Base-by-base conservation (phyloP, 2,888 invertebrate species). In the Tolmerus cingulatus region DNA sequence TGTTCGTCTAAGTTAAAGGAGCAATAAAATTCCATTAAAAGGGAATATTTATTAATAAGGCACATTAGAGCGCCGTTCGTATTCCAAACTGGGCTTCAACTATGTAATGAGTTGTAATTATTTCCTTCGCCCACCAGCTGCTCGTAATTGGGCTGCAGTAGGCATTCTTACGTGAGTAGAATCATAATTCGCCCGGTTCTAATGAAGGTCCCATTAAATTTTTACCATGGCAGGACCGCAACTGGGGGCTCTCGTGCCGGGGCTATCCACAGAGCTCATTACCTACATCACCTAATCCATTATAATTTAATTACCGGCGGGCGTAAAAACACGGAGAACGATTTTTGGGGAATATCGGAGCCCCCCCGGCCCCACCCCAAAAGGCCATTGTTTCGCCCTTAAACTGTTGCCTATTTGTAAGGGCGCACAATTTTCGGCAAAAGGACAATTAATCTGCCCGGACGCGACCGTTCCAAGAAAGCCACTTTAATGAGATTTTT, bases 401-500 rank as follows among this genome's bases (percentile, higher is more conserved):
- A 43, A 79, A 79, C 34, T 81, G 81, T 51, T 55, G 81, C 30
- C 81, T 81, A 51, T 81, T 81, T 81, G 81, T 81, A 51, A 51
- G 66, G 51, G 43, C 12, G 43, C 30, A 30, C 55, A 81, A 81
- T 30, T 55, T 51, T 51, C 34, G 46, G 8, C 5, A 81, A 81
- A 66, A 81, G 51, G 81, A 51, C 55, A 81, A 81, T 81, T 81
- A 81, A 81, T 81, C 81, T 55, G 46, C 19, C 40, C 30, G 19
- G 43, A 27, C 55, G 27, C 23, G 51, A 23, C 55, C 51, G 40
- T 34, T 57, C 46, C 81, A 27, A 81, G 81, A 51, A 81, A 66
- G 14, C 66, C 14, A 37, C 74, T 84, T 51, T 66, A 84, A 84
- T 84, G 84, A 84, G 84, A 84, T 37, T 84, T 84, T 84, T 84